Base-by-base conservation (phyloP, 2,888 invertebrate genomes). In the Antitype chi region DNA sequence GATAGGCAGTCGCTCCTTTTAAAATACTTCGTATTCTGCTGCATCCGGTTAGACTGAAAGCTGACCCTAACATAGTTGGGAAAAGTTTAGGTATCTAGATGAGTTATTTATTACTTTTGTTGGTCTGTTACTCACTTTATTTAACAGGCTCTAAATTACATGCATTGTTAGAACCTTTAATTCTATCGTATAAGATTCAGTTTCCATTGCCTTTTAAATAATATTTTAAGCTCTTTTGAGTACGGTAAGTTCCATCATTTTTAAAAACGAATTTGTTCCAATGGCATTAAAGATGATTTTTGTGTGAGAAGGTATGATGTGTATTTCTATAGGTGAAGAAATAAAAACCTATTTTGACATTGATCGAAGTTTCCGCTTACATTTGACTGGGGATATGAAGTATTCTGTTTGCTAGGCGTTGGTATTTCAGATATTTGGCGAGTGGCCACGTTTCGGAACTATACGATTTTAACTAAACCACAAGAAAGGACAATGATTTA, bases 51-150 rank as follows among this genome's bases (percentile, higher is more conserved):
- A 38, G 38, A 38, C 6, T 32, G 32, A 32, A 32, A 32, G 32
- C 32, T 4, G 32, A 32, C 32, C 32, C 32, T 32, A 32, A 32
- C 32, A 32, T 32, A 32, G 32, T 32, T 32, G 32, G 38, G 38
- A 6, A 38, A 38, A 38, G 5, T 5, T 6, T 38, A 38, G 5
- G 38, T 38, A 38, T 38, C 38, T 38, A 38, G 38, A 5, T 98
- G 93, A 97, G 97, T 97, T 82, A 74, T 84, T 23, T 55, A 6
- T n/a, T n/a, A 73, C 20, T 32, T 32, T 73, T n/a, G 6, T 47
- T n/a, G 1, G 17, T n/a, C 9, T 49, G 2, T 47, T 32, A 17
- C 23, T 25, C 6, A 20, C 7, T 25, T 28, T 73, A 13, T 57
- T 20, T 9, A 11, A 2, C n/a, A n/a, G 9, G 0, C 1, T 47